Evolutionary conservation across 2,113 vertebrate species (phyloP).

Genomic region (Antennarius striatus): DNA sequence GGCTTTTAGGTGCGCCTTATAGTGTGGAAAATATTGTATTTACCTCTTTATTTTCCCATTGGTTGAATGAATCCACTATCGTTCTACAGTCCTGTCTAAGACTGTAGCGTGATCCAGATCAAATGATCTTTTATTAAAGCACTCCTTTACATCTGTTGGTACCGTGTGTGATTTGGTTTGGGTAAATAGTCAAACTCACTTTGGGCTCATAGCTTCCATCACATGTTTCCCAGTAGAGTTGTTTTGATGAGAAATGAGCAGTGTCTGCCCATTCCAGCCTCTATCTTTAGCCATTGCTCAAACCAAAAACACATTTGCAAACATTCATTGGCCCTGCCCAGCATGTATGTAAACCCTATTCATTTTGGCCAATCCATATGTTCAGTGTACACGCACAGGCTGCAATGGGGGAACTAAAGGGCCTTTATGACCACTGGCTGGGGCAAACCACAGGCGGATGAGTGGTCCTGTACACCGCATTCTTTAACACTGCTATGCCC

Average conservation of each 20-base stretch:
- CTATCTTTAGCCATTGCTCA: conserved; percentile 77
- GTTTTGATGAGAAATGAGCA: conserved; percentile 62
- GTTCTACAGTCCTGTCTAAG: neutral
- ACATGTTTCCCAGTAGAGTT: conserved; percentile 49
- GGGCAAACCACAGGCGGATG: conserved; percentile 75
- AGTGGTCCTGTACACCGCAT: conserved; percentile 77
- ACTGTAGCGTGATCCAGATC: conserved; percentile 16
- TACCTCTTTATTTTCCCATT: no score
- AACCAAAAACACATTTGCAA: conserved; percentile 78
- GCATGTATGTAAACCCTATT: conserved; percentile 76
- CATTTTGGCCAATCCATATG: conserved; percentile 77
- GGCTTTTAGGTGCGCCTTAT: no score
- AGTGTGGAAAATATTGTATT: no score
- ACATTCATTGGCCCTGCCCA: conserved; percentile 73
- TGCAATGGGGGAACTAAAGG: conserved; percentile 69
- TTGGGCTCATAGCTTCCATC: conserved; percentile 32
- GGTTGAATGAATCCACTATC: no score
- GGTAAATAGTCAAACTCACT: conserved; percentile 33
- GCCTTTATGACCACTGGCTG: conserved; percentile 75
- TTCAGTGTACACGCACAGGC: conserved; percentile 69
- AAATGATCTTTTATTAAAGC: conserved; percentile 17
- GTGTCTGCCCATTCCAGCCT: conserved; percentile 59
- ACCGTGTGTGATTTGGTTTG: conserved; percentile 2
- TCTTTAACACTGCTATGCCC: conserved; percentile 73
- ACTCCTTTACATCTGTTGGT: conserved; percentile 11